Percentiles rank a stretch among this genome's conserved stretches.
phyloP scores from a whole-genome alignment of 2,888 invertebrate species.

The Desoria tigrina region DNA sequence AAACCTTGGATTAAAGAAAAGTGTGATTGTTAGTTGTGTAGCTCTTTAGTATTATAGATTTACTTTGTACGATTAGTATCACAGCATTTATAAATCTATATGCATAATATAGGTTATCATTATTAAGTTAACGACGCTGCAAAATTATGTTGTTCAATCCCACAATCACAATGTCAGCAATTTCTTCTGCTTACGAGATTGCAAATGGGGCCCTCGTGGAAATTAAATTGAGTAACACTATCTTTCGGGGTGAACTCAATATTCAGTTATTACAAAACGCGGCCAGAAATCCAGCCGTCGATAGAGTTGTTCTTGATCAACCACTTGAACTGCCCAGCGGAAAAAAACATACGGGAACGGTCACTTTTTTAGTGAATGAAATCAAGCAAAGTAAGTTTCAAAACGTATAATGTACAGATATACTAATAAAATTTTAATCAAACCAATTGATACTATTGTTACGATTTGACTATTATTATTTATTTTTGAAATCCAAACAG shows the following conservation, averaged over 20 bases:
- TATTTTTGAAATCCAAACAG: too few species aligned
- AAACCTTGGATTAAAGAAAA: too few species aligned
- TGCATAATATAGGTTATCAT: too few species aligned
- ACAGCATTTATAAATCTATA: too few species aligned
- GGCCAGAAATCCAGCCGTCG: conserved; percentile 26
- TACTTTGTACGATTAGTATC: too few species aligned
- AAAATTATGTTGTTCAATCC: too few species aligned
- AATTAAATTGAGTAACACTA: conserved; percentile 28
- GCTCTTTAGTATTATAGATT: too few species aligned
- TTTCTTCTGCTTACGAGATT: conserved; percentile 25
- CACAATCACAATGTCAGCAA: not conserved
- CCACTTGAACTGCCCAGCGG: conserved; percentile 37
- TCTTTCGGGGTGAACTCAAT: conserved; percentile 29
- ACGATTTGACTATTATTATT: too few species aligned
- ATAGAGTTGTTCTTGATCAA: conserved; percentile 29
- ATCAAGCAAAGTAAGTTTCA: conserved; percentile 32
- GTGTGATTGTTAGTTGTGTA: too few species aligned
- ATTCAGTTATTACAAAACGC: conserved; percentile 13
- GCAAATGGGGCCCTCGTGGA: conserved; percentile 37
- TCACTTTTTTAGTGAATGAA: conserved; percentile 28
- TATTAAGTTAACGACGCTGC: too few species aligned
- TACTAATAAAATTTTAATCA: too few species aligned
- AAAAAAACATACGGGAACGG: conserved; percentile 27
- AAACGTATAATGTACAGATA: not conserved
- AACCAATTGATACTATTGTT: too few species aligned